A percentile compares a stretch with the other conserved stretches of the same genome.
phyloP scores from a whole-genome alignment of 2,113 vertebrate species.

The Tichodroma muraria region DNA sequence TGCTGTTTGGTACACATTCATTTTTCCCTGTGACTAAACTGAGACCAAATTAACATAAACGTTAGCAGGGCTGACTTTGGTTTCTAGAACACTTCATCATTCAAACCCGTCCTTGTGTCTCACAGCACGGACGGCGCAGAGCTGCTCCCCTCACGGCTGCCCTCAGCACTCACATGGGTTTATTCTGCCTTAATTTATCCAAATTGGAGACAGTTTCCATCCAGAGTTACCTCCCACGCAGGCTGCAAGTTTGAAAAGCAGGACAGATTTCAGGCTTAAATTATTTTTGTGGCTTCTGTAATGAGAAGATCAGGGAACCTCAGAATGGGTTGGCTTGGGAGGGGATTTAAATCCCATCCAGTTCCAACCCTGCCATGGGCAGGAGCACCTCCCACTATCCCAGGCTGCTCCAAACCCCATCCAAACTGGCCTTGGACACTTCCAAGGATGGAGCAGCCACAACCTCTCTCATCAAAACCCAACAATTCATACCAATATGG shows the following conservation, averaged over 20 bases:
- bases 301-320: background rate
- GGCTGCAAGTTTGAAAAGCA: background rate
- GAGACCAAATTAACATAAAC: constrained; percentile 15
- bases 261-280: background rate
- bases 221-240: background rate
- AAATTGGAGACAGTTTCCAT: background rate
- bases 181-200: background rate
- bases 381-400: background rate
- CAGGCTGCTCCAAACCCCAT: background rate
- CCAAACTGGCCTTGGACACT: background rate
- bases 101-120: background rate
- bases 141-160: rapidly evolving
- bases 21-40: background rate
- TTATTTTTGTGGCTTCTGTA: background rate
- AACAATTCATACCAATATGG: background rate
- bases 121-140: rapidly evolving
- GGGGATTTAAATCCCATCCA: background rate
- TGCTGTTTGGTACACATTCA: background rate
- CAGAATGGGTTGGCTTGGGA: background rate
- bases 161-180: background rate
- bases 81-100: background rate
- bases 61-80: background rate
- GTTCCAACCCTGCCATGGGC: background rate
- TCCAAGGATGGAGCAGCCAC: background rate
- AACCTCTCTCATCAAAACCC: background rate